These are phyloP conservation scores for Poicephalus gulielmi DNA, from an alignment of 2,113 vertebrate species.

Conservation along the genomic window DNA sequence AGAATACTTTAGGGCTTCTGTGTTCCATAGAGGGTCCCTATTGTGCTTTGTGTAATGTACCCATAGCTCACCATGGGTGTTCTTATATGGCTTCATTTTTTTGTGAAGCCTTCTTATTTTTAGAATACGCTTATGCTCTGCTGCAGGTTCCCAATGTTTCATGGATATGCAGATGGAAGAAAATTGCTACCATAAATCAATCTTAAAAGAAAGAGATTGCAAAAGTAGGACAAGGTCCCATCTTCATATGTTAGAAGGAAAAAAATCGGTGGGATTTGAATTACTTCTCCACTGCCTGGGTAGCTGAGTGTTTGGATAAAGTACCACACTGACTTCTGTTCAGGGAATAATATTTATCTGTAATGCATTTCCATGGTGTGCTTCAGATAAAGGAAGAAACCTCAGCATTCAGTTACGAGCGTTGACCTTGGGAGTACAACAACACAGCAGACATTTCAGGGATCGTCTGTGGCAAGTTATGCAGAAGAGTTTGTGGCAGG, in stretches of 20 bases:
- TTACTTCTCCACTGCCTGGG: neutral
- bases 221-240: neutral
- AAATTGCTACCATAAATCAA: constrained; percentile 17
- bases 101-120: constrained; percentile 23
- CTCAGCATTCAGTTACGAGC: neutral
- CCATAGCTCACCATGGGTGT: constrained; percentile 7
- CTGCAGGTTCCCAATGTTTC: neutral
- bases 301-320: neutral
- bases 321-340: neutral
- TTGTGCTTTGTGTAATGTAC: constrained; percentile 3
- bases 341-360: neutral
- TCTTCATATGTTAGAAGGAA: neutral
- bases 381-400: neutral
- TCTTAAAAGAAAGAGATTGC: neutral
- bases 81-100: constrained; percentile 5
- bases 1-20: constrained; percentile 3
- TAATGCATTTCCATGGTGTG: neutral
- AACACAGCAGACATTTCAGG: neutral
- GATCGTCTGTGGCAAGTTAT: neutral
- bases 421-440: neutral
- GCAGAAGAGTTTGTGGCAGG: neutral
- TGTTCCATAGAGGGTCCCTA: neutral
- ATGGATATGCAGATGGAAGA: constrained; percentile 16
- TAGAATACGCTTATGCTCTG: constrained; percentile 20
- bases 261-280: neutral